Conservation (phyloP, 2,797 vertebrate genomes). For the Onychomys torridus region DNA sequence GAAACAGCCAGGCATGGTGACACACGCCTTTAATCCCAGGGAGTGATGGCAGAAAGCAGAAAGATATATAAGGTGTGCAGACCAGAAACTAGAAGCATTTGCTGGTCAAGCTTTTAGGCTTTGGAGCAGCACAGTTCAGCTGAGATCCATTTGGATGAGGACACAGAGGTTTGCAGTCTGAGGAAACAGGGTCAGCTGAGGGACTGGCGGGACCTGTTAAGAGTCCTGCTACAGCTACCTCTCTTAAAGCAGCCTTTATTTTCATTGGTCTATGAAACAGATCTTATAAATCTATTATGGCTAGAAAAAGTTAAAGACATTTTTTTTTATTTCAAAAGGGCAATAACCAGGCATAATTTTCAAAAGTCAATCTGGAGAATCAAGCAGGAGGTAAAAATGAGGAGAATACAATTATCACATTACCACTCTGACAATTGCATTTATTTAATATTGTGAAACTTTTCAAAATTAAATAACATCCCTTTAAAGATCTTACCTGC, state of each 20-base stretch:
- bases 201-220: too few species aligned
- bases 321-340: conserved; percentile 26
- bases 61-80: too few species aligned
- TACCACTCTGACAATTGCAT: not conserved
- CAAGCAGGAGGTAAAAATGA: not conserved
- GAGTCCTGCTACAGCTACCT: too few species aligned
- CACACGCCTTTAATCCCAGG: too few species aligned
- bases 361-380: not conserved
- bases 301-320: not conserved
- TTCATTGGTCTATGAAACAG: not conserved
- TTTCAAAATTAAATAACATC: not conserved
- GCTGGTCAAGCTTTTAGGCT: too few species aligned
- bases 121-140: too few species aligned
- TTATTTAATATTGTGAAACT: not conserved
- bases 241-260: not conserved
- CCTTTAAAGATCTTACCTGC: not conserved
- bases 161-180: too few species aligned
- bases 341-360: not conserved
- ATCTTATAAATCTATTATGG: not conserved
- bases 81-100: too few species aligned
- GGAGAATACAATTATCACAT: not conserved
- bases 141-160: too few species aligned
- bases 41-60: too few species aligned
- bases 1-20: too few species aligned
- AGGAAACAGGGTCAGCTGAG: too few species aligned